Evolutionary conservation across 2,797 vertebrate species (phyloP).

Genomic region (Thamnophis elegans): DNA sequence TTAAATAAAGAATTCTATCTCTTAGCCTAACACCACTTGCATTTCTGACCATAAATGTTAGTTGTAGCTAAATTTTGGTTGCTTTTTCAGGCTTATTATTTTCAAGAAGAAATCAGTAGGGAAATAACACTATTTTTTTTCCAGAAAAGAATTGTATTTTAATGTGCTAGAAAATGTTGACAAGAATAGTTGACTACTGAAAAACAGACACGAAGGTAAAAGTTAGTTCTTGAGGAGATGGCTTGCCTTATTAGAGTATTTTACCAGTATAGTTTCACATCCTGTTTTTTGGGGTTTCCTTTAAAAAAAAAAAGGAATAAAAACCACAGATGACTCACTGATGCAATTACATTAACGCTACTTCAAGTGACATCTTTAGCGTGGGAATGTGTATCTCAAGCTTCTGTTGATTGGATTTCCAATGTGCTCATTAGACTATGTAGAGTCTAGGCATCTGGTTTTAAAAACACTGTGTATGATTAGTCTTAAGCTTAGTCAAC

Average conservation of each 20-base stretch:
- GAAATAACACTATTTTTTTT: neutral
- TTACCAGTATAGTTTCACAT: neutral
- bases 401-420: neutral
- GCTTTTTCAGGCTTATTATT: conserved; percentile 27
- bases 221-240: neutral
- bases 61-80: conserved; percentile 27
- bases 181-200: neutral
- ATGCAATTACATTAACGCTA: neutral
- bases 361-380: neutral
- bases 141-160: conserved; percentile 17
- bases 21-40: neutral
- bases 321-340: neutral
- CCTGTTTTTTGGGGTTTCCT: neutral
- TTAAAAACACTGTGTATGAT: rapidly evolving
- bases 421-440: no score
- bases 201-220: conserved; percentile 6
- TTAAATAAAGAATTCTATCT: neutral
- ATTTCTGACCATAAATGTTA: conserved; percentile 38
- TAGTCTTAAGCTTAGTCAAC: neutral
- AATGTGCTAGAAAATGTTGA: neutral
- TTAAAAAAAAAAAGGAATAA: neutral
- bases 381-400: neutral
- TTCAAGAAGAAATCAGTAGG: conserved; percentile 15
- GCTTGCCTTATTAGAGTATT: neutral
- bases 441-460: neutral